These are phyloP conservation scores for Melanargia galathea DNA, from an alignment of 2,888 invertebrate species.

Conservation along the genomic window DNA sequence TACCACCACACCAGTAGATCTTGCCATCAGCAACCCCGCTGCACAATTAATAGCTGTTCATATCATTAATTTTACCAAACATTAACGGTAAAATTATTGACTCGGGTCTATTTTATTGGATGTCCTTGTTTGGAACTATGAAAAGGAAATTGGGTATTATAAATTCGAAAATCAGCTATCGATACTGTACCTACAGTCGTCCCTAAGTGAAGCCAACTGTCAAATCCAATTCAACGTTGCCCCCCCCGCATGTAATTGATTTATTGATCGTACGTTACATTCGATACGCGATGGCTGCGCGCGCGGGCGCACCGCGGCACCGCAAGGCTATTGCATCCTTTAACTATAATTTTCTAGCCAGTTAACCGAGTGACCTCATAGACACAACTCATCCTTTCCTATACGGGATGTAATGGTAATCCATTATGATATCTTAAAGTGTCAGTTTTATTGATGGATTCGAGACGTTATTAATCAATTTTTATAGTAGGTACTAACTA, in stretches of 20 bases:
- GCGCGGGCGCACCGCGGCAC: no score
- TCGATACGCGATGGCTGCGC: constrained; percentile 74
- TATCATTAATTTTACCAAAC: no score
- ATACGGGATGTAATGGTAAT: constrained; percentile 42
- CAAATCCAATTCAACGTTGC: constrained; percentile 80
- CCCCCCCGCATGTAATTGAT: constrained; percentile 80
- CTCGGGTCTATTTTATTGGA: neutral
- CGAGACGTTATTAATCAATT: neutral
- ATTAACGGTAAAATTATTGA: neutral
- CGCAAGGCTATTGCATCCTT: constrained; percentile 47
- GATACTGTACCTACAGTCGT: constrained; percentile 43
- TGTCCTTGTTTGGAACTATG: neutral
- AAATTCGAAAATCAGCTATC: constrained; percentile 38
- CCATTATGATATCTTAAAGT: constrained; percentile 33
- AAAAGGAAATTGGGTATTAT: neutral
- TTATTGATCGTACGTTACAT: constrained; percentile 82
- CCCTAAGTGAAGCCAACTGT: constrained; percentile 75
- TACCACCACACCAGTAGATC: neutral
- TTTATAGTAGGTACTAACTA: neutral
- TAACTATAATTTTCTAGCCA: constrained; percentile 52
- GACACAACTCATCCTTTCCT: constrained; percentile 52
- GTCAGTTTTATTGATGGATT: constrained; percentile 28
- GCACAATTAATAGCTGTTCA: no score
- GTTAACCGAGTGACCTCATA: constrained; percentile 76
- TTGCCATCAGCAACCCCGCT: neutral